Conservation (phyloP, 1,140 invertebrate genomes). For the Zaprionus nigranus region DNA sequence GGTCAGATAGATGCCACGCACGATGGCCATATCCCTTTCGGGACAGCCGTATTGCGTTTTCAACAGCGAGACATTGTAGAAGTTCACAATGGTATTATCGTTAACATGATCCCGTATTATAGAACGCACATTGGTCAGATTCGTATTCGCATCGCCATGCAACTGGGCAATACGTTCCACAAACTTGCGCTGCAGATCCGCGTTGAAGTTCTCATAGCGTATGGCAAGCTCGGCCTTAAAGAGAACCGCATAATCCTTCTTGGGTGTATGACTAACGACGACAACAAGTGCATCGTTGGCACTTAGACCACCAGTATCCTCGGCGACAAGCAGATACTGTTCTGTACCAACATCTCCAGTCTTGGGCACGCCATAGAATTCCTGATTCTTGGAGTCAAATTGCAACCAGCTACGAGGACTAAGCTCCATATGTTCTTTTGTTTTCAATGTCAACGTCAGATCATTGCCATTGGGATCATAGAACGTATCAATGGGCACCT, state of each 20-base stretch:
- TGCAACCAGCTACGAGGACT: conserved; percentile 92
- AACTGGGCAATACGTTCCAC: conserved; percentile 91
- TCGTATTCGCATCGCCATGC: conserved; percentile 90
- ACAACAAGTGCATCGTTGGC: conserved; percentile 93
- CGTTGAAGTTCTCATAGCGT: conserved; percentile 90
- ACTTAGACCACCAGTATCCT: conserved; percentile 88
- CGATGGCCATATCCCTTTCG: conserved; percentile 88
- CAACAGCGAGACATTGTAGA: conserved; percentile 88
- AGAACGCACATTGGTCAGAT: conserved; percentile 89
- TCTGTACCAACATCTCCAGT: conserved; percentile 88
- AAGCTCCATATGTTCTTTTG: conserved; percentile 89
- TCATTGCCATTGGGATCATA: conserved; percentile 94
- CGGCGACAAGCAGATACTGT: conserved; percentile 90
- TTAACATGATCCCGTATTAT: conserved; percentile 71
- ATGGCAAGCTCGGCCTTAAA: conserved; percentile 92
- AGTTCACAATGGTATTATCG: conserved; percentile 75
- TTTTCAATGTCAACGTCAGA: conserved; percentile 89
- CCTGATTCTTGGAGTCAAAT: conserved; percentile 94
- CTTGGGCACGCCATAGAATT: conserved; percentile 94
- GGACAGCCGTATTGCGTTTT: conserved; percentile 89
- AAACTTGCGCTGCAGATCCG: conserved; percentile 90
- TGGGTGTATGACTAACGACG: conserved; percentile 87
- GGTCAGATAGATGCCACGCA: conserved; percentile 89
- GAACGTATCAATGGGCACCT: conserved; percentile 94
- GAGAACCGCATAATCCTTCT: conserved; percentile 87